A percentile compares a stretch with the other conserved stretches of the same genome.
Conservation (phyloP, 2,888 invertebrate species). For the Altica lythri region DNA sequence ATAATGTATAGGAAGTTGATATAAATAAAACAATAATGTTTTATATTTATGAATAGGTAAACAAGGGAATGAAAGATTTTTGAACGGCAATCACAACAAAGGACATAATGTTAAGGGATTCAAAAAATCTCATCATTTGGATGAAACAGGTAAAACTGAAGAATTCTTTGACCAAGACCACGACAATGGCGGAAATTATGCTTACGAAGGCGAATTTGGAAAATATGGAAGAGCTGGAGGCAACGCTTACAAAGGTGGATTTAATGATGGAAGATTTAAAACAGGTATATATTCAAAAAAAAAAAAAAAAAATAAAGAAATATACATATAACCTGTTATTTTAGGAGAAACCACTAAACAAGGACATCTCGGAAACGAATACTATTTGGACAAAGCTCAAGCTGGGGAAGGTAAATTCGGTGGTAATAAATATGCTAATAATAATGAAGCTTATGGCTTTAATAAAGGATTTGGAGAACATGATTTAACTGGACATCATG, state of each 20-base stretch:
- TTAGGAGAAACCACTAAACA: conserved; percentile 62
- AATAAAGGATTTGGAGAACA: conserved; percentile 67
- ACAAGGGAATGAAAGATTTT: conserved; percentile 62
- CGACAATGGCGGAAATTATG: conserved; percentile 65
- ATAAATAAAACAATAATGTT: too few relatives aligned
- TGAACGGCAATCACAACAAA: conserved; percentile 66
- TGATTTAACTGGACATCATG: conserved; percentile 65
- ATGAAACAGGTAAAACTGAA: conserved; percentile 68
- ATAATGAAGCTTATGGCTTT: conserved; percentile 62
- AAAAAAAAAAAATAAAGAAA: too few relatives aligned
- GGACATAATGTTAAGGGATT: conserved; percentile 70
- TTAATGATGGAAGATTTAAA: conserved; percentile 64
- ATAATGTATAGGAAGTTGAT: too few relatives aligned
- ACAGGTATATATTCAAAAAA: too few relatives aligned
- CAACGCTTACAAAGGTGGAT: conserved; percentile 65
- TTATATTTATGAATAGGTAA: conserved; percentile 50
- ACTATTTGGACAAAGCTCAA: conserved; percentile 63
- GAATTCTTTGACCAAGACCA: conserved; percentile 69
- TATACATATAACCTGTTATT: neutral
- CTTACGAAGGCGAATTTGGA: conserved; percentile 63
- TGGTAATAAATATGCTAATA: conserved; percentile 64
- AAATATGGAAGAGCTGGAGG: conserved; percentile 64
- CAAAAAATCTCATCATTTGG: conserved; percentile 69
- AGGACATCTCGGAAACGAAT: conserved; percentile 63
- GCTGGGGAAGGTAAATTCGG: conserved; percentile 66